Percentiles rank a stretch among this genome's conserved stretches.
Conservation (phyloP, 64 coral and sea anemone species). For the Montipora sp. region DNA sequence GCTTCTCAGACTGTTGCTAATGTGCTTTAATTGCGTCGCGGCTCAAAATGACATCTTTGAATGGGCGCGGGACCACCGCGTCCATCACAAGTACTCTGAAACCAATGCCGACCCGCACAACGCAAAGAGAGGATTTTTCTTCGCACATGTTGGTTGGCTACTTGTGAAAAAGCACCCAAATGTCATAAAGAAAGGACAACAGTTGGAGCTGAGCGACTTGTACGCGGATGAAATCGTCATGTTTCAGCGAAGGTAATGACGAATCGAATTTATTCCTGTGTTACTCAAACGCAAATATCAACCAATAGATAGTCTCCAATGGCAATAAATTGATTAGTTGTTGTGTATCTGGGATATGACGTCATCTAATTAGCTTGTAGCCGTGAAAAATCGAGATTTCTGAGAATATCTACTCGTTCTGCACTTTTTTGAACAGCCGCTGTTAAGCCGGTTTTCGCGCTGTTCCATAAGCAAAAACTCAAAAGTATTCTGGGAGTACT, state of each 20-base stretch:
- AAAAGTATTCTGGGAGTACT: too few relatives aligned
- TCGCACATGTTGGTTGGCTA: slow-evolving; percentile 76
- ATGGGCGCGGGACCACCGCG: slow-evolving; percentile 69
- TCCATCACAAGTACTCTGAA: slow-evolving; percentile 71
- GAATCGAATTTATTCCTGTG: background rate
- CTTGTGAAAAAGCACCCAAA: slow-evolving; percentile 67
- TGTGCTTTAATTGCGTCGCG: slow-evolving; percentile 8
- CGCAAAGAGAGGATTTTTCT: slow-evolving; percentile 49
- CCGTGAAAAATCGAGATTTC: too few relatives aligned
- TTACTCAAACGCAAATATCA: too few relatives aligned
- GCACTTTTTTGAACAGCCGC: too few relatives aligned
- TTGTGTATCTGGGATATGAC: too few relatives aligned
- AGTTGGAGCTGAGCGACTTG: slow-evolving; percentile 70
- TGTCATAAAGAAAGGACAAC: slow-evolving; percentile 70
- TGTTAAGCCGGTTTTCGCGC: too few relatives aligned
- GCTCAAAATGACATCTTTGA: slow-evolving; percentile 80
- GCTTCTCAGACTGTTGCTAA: slow-evolving; percentile 41
- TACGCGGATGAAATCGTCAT: slow-evolving; percentile 77
- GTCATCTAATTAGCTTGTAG: too few relatives aligned
- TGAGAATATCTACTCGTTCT: too few relatives aligned
- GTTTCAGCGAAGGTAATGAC: slow-evolving; percentile 61
- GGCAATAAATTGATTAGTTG: too few relatives aligned
- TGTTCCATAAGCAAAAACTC: too few relatives aligned
- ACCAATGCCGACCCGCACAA: slow-evolving; percentile 42
- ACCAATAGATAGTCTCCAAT: too few relatives aligned